Base-by-base conservation (phyloP, 2,113 vertebrate species). In the Marcusenius ussheri region DNA sequence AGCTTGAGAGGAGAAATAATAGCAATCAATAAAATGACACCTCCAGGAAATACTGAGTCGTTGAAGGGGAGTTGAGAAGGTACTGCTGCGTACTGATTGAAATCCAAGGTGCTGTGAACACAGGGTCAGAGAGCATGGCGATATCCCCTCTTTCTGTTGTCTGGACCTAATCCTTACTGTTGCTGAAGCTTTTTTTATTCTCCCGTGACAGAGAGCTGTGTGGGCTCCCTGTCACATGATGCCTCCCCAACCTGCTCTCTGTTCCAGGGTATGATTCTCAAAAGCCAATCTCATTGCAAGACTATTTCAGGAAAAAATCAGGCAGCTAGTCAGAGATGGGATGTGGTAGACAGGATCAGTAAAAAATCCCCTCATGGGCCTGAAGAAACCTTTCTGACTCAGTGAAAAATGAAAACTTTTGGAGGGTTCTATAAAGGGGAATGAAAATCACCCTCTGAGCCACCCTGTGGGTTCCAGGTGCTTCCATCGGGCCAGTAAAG, bases 1-100 rank as follows among this genome's bases (percentile, higher is more conserved):
- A n/a, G 46, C 83, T 49, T 87, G 85, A 51, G 24, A 53, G 4
- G 49, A 87, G 27, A 87, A 87, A 87, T 87, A 56, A 87, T 47
- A 84, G 8, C 27, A 53, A 87, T 35, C 47, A 39, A 53, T 35
- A 87, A 87, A 51, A 31, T 87, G 85, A 53, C 49, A 24, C 49
- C 45, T 53, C 85, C 50, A 10, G 85, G 50, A 87, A 56, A 51
- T 87, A 27, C 21, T 87, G 46, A 24, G 51, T 49, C 3, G 11
- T 17, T 27, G 47, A 51, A 51, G 13, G 31, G 50, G 11, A 35
- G 11, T 50, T 50, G 42, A n/a, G 24, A 85, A 8, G 24, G 21
- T 85, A n/a, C 47, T n/a, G 46, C 10, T 85, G 21, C 46, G 24
- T 47, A n/a, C 46, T 47, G 27, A 87, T 15, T 87, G 85, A 87